phyloP scores from a whole-genome alignment of 1,140 invertebrate species.

The Holcopasites calliopsidis region DNA sequence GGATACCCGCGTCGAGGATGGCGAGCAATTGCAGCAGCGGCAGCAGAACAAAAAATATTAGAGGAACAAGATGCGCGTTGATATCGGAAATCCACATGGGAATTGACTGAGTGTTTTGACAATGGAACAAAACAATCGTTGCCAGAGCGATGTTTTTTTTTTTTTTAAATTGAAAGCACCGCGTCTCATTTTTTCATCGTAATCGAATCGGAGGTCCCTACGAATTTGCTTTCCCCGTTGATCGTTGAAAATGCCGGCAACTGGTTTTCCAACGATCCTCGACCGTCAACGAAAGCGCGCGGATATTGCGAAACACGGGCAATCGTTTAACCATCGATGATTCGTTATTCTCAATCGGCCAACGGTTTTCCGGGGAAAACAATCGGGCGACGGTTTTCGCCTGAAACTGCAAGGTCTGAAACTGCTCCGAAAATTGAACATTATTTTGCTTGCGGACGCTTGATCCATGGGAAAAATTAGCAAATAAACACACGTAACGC shows the following conservation, averaged over 20 bases:
- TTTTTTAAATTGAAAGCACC: conserved; percentile 9
- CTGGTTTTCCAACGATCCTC: not conserved
- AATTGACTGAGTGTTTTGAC: not conserved
- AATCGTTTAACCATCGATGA: not conserved
- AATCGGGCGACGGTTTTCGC: not conserved
- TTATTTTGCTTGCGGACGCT: too few species aligned
- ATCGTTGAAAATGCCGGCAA: not conserved
- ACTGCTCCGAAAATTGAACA: too few species aligned
- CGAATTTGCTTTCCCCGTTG: not conserved
- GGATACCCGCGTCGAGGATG: too few species aligned
- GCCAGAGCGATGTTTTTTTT: not conserved
- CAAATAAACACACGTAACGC: too few species aligned
- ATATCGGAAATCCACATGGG: not conserved
- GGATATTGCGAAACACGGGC: not conserved
- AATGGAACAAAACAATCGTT: not conserved
- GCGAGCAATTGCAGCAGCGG: too few species aligned
- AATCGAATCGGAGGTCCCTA: not conserved
- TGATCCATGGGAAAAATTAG: too few species aligned
- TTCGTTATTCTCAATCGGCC: not conserved
- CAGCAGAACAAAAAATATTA: not conserved
- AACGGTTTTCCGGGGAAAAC: not conserved
- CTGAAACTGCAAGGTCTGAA: too few species aligned
- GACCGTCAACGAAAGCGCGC: not conserved
- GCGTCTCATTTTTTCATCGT: not conserved
- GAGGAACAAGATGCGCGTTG: not conserved